These are phyloP conservation scores for Dicrurus megarhynchus DNA, from an alignment of 2,113 vertebrate species.

Conservation along the genomic window DNA sequence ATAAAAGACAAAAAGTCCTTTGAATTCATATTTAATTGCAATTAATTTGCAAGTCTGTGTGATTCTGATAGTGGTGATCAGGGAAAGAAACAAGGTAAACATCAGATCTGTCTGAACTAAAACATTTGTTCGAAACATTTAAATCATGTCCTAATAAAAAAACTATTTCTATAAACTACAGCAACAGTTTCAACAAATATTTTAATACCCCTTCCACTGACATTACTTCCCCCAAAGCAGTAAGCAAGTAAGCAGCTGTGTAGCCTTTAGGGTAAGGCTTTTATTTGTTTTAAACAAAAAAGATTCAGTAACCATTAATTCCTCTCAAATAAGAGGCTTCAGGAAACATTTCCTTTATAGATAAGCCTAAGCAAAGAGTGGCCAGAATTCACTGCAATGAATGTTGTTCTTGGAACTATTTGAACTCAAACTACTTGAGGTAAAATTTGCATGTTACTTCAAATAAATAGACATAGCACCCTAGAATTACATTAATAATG, in stretches of 20 bases:
- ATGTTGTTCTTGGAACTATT: neutral
- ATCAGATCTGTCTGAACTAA: neutral
- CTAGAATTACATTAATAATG: neutral
- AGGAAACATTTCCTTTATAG: neutral
- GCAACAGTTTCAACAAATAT: neutral
- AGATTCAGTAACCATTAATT: neutral
- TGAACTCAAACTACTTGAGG: neutral
- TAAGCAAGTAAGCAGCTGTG: neutral
- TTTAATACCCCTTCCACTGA: neutral
- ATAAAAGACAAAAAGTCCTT: neutral
- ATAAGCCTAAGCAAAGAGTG: neutral
- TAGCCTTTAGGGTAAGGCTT: neutral
- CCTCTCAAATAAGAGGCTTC: neutral
- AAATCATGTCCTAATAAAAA: neutral
- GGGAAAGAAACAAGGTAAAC: neutral
- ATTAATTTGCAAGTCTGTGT: neutral
- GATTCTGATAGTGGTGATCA: neutral
- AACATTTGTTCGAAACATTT: neutral
- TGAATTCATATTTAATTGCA: neutral
- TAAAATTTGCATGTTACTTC: neutral
- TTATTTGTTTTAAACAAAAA: neutral
- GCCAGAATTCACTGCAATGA: neutral
- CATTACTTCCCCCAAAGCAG: neutral
- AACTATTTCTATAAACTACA: neutral
- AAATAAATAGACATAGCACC: neutral